Evolutionary conservation across 2,797 vertebrate species (phyloP).

Genomic region (Margarornis squamiger): DNA sequence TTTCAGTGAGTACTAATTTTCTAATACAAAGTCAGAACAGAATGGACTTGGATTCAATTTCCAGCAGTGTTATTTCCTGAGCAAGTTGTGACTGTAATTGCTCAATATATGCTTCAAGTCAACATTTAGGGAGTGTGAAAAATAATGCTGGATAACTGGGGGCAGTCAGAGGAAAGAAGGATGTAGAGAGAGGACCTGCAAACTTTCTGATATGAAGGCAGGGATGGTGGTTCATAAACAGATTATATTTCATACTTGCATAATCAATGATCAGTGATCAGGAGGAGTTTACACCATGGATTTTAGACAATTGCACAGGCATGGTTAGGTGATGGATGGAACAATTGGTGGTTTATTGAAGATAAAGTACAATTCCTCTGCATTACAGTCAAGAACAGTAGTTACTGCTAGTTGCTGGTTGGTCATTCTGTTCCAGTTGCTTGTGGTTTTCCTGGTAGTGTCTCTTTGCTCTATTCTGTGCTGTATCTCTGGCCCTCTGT

Average conservation of each 20-base stretch:
- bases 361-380: neutral
- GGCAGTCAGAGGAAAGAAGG: neutral
- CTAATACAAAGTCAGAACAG: neutral
- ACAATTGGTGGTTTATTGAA: accelerated
- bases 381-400: neutral
- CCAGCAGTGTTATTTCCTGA: neutral
- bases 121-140: neutral
- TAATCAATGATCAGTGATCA: neutral
- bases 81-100: neutral
- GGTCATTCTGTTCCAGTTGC: neutral
- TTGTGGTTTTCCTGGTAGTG: neutral
- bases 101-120: neutral
- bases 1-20: neutral
- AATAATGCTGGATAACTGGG: neutral
- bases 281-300: neutral
- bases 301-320: neutral
- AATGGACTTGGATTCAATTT: neutral
- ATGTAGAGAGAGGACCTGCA: neutral
- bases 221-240: neutral
- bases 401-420: neutral
- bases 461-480: neutral
- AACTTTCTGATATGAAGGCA: neutral
- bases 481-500: neutral
- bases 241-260: neutral
- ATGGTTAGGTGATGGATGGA: neutral